phyloP scores from a whole-genome alignment of 2,797 vertebrate genomes.

The Sebastes trivittatus region DNA sequence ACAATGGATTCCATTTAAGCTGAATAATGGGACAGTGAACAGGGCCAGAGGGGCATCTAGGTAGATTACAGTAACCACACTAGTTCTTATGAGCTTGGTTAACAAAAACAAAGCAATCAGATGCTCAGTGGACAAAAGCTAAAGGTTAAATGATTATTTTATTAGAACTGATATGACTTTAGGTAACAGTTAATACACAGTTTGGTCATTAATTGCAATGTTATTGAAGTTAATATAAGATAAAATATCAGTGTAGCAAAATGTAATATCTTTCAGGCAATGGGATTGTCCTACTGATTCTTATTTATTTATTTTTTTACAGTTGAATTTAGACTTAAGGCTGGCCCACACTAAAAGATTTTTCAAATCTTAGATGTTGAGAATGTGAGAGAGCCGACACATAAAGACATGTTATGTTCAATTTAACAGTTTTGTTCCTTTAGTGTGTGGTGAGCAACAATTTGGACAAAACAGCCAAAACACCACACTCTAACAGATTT shows the following conservation, averaged over 20 bases:
- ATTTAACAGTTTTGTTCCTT: no score
- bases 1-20: constrained; percentile 5
- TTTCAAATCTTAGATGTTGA: no score
- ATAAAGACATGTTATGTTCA: rapidly evolving
- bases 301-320: no score
- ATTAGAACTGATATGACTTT: not conserved
- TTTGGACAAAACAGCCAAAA: no score
- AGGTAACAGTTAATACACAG: not conserved
- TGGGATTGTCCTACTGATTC: no score
- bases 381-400: no score
- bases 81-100: not conserved
- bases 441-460: no score
- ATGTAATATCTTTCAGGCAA: not conserved
- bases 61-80: not conserved
- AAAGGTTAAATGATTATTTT: not conserved
- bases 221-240: not conserved
- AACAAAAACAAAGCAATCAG: not conserved
- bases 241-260: not conserved
- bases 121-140: not conserved
- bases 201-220: not conserved
- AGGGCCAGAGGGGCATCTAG: not conserved
- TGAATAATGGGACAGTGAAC: not conserved
- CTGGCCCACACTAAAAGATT: no score
- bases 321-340: not conserved
- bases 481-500: no score